A percentile compares a stretch with the other conserved stretches of the same genome.
Evolutionary conservation across 1,140 invertebrate genomes (phyloP).

Genomic region (Teleopsis dalmanni): DNA sequence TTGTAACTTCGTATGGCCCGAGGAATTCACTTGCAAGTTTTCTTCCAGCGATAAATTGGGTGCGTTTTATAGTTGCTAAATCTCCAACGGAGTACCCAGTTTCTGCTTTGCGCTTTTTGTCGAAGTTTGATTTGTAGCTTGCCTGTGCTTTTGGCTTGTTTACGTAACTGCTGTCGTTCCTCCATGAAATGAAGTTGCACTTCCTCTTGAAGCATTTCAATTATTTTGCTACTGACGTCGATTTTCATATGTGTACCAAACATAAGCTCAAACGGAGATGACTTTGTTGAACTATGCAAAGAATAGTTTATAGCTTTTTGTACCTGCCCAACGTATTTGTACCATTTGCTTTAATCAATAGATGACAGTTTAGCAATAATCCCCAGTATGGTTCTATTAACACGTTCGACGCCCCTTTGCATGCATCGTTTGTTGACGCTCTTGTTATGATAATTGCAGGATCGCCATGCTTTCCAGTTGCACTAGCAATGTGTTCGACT

Average conservation of each 20-base stretch:
- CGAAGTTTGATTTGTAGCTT: conserved; percentile 28
- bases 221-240: conserved; percentile 20
- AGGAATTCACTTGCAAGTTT: conserved; percentile 35
- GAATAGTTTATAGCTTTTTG: conserved; percentile 33
- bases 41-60: conserved; percentile 31
- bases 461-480: too few relatives aligned
- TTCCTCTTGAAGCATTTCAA: conserved; percentile 28
- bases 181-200: conserved; percentile 16
- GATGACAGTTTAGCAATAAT: conserved; percentile 17
- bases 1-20: conserved; percentile 30
- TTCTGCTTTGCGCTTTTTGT: conserved; percentile 25
- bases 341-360: conserved; percentile 27
- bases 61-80: conserved; percentile 38
- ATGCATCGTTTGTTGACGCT: too few relatives aligned
- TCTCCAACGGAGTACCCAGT: conserved; percentile 29
- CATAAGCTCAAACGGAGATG: conserved; percentile 36
- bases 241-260: conserved; percentile 26
- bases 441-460: too few relatives aligned
- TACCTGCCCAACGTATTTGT: conserved; percentile 21
- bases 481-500: too few relatives aligned
- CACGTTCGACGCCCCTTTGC: too few relatives aligned
- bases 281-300: conserved; percentile 26
- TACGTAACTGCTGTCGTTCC: conserved; percentile 8
- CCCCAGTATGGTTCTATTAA: too few relatives aligned
- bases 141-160: conserved; percentile 31